These are phyloP conservation scores for Neoniphon sammara DNA, from an alignment of 2,797 vertebrate genomes.

Conservation along the genomic window DNA sequence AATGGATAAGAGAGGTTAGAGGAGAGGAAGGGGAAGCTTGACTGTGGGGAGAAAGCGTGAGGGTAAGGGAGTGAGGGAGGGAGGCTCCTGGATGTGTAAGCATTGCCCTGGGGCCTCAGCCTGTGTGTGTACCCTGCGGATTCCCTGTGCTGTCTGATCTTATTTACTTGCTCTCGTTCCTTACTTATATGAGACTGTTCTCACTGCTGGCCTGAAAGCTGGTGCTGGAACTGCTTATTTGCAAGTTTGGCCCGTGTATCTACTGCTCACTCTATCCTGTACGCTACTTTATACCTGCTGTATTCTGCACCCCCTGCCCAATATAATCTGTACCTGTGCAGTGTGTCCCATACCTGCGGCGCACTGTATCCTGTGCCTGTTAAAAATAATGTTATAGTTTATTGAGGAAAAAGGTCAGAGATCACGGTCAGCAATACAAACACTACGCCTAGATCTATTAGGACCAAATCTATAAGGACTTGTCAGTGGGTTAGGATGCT, in stretches of 20 bases:
- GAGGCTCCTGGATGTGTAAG: constrained; percentile 60
- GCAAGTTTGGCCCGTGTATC: background rate
- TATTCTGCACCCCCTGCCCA: background rate
- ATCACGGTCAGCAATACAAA: constrained; percentile 5
- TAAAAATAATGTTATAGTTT: background rate
- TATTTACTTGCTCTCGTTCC: constrained; percentile 70
- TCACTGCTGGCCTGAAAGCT: constrained; percentile 46
- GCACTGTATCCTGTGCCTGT: constrained; percentile 12
- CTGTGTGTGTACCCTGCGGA: constrained; percentile 68
- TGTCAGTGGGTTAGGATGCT: background rate
- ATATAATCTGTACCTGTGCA: background rate
- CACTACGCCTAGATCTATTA: background rate
- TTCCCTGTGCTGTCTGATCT: constrained; percentile 73
- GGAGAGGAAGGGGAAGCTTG: constrained; percentile 43
- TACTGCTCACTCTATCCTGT: background rate
- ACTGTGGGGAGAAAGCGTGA: background rate
- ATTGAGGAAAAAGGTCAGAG: background rate
- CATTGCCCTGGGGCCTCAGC: constrained; percentile 63
- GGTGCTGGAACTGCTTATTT: background rate
- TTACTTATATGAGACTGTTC: constrained; percentile 67
- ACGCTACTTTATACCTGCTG: background rate
- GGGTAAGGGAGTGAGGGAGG: constrained; percentile 40
- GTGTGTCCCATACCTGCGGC: background rate
- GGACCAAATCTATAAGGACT: background rate
- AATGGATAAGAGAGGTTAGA: constrained; percentile 41